Evolutionary conservation across 2,113 vertebrate species (phyloP).

Genomic region (Tachuris rubrigastra): DNA sequence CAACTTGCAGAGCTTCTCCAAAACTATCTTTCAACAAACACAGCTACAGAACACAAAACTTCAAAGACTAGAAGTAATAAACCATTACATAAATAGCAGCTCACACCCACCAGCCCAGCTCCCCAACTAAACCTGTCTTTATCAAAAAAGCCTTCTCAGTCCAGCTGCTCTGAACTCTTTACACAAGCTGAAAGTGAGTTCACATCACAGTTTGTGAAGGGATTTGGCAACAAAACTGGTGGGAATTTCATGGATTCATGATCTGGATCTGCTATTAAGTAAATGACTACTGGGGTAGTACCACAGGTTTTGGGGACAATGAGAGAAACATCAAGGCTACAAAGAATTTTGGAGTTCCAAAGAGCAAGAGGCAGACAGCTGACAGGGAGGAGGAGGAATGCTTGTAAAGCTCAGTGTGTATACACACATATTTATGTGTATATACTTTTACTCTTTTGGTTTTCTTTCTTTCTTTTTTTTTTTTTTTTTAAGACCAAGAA

Average conservation of each 20-base stretch:
- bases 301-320: neutral
- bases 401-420: neutral
- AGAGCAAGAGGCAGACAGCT: neutral
- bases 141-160: neutral
- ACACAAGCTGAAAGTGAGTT: neutral
- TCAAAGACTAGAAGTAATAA: neutral
- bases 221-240: neutral
- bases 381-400: neutral
- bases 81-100: neutral
- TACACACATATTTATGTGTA: neutral
- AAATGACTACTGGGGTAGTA: neutral
- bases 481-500: neutral
- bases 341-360: neutral
- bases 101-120: neutral
- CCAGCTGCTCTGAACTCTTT: neutral
- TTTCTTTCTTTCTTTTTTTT: neutral
- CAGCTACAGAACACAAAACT: neutral
- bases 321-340: neutral
- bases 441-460: neutral
- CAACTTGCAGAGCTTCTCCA: neutral
- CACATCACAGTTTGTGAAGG: neutral
- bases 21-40: neutral
- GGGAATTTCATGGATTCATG: rapidly evolving
- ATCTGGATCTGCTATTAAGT: neutral
- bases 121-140: neutral